Conservation (phyloP, 2,888 invertebrate species). For the Therioaphis trifolii region DNA sequence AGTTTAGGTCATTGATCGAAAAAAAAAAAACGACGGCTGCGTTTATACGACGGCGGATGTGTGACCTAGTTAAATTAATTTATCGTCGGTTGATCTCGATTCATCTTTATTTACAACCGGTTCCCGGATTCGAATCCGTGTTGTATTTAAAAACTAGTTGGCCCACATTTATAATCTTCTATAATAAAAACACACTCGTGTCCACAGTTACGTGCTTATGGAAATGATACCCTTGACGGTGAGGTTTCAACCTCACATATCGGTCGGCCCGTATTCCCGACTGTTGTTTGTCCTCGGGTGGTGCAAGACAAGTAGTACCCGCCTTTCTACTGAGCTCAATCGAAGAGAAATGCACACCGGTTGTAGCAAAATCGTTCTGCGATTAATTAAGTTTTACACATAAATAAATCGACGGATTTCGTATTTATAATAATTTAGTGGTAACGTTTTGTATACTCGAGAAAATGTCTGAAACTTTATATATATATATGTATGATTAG, state of each 20-base stretch:
- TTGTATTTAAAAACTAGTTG: slow-evolving; percentile 43
- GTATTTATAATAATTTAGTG: too few relatives aligned
- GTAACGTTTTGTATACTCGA: too few relatives aligned
- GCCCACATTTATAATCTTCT: slow-evolving; percentile 18
- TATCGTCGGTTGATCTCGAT: slow-evolving; percentile 24
- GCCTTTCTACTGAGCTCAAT: too few relatives aligned
- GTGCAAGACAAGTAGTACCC: too few relatives aligned
- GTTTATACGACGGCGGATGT: not conserved
- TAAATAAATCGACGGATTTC: too few relatives aligned
- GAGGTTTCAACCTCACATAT: not conserved
- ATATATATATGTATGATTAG: too few relatives aligned
- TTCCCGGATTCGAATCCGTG: not conserved
- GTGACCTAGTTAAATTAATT: slow-evolving; percentile 55
- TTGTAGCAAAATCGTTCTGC: too few relatives aligned
- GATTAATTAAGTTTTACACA: too few relatives aligned
- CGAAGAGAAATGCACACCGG: too few relatives aligned
- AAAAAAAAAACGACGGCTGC: not conserved
- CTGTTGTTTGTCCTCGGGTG: too few relatives aligned
- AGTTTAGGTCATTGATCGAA: slow-evolving; percentile 14
- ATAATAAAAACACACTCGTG: not conserved
- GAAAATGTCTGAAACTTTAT: too few relatives aligned
- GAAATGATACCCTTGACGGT: slow-evolving; percentile 48
- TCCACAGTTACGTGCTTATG: not conserved
- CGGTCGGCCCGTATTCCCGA: not conserved
- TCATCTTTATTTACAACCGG: slow-evolving; percentile 39